phyloP scores from a whole-genome alignment of 1,140 invertebrate genomes.

The Caenorhabditis remanei region DNA sequence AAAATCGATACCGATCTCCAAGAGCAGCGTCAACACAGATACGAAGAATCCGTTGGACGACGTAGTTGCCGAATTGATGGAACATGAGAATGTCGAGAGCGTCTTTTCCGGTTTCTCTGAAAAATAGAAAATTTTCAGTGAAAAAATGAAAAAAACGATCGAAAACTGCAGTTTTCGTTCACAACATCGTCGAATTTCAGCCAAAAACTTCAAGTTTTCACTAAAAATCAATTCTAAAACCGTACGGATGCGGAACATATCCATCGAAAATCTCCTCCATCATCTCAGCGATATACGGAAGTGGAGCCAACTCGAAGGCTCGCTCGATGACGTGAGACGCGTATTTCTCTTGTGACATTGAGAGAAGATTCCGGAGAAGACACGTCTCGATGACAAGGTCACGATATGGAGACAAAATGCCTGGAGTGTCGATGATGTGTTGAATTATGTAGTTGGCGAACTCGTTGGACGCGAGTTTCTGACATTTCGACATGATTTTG shows the following conservation, averaged over 20 bases:
- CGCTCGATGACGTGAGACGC: constrained; percentile 72
- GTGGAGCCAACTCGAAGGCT: constrained; percentile 62
- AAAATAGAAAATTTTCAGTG: constrained; percentile 23
- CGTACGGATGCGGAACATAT: constrained; percentile 53
- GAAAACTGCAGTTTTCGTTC: constrained; percentile 39
- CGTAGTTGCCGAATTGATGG: constrained; percentile 72
- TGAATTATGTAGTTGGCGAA: constrained; percentile 51
- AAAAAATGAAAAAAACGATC: constrained; percentile 2
- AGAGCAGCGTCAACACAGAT: constrained; percentile 48
- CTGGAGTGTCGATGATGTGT: constrained; percentile 2
- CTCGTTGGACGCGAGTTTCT: not conserved
- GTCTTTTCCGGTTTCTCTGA: constrained; percentile 64
- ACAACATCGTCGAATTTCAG: not conserved
- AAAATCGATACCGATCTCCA: not conserved
- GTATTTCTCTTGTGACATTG: constrained; percentile 71
- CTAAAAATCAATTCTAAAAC: constrained; percentile 62
- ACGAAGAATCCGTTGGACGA: constrained; percentile 67
- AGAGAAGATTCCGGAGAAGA: constrained; percentile 65
- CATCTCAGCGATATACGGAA: constrained; percentile 19
- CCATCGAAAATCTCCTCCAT: constrained; percentile 57
- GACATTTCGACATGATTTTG: not conserved
- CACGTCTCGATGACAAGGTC: constrained; percentile 11
- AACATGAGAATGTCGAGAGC: constrained; percentile 70
- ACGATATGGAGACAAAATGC: not conserved
- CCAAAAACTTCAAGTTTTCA: not conserved